A percentile compares a stretch with the other conserved stretches of the same genome.
These are phyloP conservation scores for Antheraea assamensis DNA, from an alignment of 2,888 invertebrate species.

Conservation along the genomic window DNA sequence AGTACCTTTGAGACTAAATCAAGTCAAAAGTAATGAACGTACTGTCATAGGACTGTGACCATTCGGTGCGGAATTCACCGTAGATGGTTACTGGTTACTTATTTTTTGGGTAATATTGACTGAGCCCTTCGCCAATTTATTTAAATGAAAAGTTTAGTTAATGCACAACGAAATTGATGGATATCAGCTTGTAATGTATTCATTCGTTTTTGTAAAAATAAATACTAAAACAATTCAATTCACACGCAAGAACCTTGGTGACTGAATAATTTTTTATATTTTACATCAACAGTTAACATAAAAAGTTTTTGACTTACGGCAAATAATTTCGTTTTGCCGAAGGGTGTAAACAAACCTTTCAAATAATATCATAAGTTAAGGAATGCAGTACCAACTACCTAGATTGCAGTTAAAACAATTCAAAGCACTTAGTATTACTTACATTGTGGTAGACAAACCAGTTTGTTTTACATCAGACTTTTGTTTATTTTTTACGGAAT, in stretches of 20 bases:
- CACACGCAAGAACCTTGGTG: background rate
- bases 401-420: conserved; percentile 20
- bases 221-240: background rate
- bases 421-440: background rate
- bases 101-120: no score
- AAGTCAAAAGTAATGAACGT: no score
- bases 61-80: no score
- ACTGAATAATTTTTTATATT: background rate
- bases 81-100: no score
- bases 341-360: conserved; percentile 37
- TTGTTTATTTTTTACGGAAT: conserved; percentile 18
- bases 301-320: background rate
- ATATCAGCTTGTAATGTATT: background rate
- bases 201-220: background rate
- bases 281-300: background rate
- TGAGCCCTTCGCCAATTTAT: no score
- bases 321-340: conserved; percentile 7
- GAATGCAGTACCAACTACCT: conserved; percentile 31
- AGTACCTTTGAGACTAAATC: no score
- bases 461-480: conserved; percentile 21
- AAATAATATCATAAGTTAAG: conserved; percentile 39
- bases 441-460: conserved; percentile 5
- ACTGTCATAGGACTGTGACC: no score
- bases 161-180: no score
- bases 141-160: no score